Evolutionary conservation across 2,797 vertebrate genomes (phyloP), one percentile per base, ranked within the genome.

Genomic region (Pseudochirops corinnae): DNA sequence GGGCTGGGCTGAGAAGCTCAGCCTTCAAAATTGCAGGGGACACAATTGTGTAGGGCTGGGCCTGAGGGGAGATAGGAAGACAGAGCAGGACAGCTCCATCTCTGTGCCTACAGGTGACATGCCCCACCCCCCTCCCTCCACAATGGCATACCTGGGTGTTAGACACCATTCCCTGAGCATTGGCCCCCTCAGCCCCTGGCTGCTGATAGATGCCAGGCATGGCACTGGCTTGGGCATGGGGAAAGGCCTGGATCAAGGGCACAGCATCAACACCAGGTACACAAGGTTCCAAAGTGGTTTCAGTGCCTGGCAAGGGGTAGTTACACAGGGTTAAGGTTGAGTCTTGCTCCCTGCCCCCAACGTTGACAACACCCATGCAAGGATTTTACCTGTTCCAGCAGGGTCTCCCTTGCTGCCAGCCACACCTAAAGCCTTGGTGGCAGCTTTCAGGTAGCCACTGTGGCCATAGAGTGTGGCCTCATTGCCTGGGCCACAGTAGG

Each of bases 371-470:
- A 46, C 21, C 10, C 21, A 10, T 39, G 31, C 60, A 33, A 52
- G 93, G 93, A 53, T 29, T 98, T 97, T 95, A 99, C 99, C 99
- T 98, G 98, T 57, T 93, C 97, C 95, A 28, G 97, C 90, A 93
- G 98, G 96, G 97, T 98, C 97, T 18, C 99, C 99, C 97, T 99
- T 99, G 94, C 99, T 94, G 92, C 97, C 97, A 24, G 97, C 39
- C 82, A 98, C 96, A 33, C 97, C 92, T 24, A 97, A 97, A 93
- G 97, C 97, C 14, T 98, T 96, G 46, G 96, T 13, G 5, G 74
- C 39, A 4, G 98, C 97, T 97, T 99, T 97, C 98, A 97, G 96
- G 96, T 96, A 92, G 98, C 97, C 94, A 98, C 74, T 46, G 74
- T 98, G 97, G 94, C 98, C 93, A 98, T 97, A 96, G 97, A 97